These are phyloP conservation scores for Prionailurus bengalensis DNA, from an alignment of 2,113 vertebrate genomes.

Conservation along the genomic window DNA sequence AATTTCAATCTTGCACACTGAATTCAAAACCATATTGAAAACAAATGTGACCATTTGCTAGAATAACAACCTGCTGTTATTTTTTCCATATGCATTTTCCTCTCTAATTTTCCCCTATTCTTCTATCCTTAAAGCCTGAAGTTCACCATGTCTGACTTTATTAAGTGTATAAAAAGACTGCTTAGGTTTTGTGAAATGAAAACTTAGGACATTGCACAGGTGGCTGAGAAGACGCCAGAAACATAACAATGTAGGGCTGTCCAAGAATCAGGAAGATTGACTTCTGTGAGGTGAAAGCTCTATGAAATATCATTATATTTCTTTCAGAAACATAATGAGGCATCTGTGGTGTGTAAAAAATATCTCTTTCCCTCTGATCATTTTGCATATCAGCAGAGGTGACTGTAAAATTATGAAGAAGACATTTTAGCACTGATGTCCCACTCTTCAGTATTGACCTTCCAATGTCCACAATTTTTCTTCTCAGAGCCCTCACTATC, in stretches of 20 bases:
- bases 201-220: slow-evolving; percentile 73
- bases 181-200: slow-evolving; percentile 82
- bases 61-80: slow-evolving; percentile 86
- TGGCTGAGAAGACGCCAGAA: slow-evolving; percentile 71
- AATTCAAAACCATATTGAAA: slow-evolving; percentile 87
- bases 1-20: slow-evolving; percentile 83
- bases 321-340: slow-evolving; percentile 38
- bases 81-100: slow-evolving; percentile 86
- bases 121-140: slow-evolving; percentile 80
- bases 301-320: background rate
- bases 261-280: background rate
- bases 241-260: background rate
- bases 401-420: background rate
- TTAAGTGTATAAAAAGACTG: slow-evolving; percentile 84
- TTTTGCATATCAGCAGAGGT: background rate
- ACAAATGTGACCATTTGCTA: slow-evolving; percentile 88
- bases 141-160: slow-evolving; percentile 86
- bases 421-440: background rate
- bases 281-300: background rate
- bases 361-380: background rate
- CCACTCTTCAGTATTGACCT: background rate
- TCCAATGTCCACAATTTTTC: background rate
- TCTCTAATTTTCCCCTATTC: slow-evolving; percentile 64
- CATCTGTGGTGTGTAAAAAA: background rate
- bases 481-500: background rate